These are phyloP conservation scores for Lepidocolaptes lacrymiger DNA, from an alignment of 2,797 vertebrate genomes.

Conservation along the genomic window DNA sequence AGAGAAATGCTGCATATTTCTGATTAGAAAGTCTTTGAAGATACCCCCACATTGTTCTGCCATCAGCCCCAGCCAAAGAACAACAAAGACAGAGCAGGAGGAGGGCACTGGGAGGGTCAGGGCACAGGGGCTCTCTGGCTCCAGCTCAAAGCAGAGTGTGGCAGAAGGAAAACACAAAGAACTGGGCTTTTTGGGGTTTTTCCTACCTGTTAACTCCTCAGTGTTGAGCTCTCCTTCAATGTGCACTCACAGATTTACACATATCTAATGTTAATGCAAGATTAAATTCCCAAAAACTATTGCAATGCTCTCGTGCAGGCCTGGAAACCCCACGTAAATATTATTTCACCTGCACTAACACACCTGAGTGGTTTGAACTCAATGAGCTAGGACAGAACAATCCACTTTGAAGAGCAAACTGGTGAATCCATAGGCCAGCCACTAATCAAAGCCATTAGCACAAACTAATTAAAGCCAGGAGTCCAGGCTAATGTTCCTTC, in stretches of 20 bases:
- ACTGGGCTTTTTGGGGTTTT: neutral
- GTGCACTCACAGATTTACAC: neutral
- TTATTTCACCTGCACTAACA: neutral
- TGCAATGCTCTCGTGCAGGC: neutral
- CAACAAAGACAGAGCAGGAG: neutral
- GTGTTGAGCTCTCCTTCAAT: neutral
- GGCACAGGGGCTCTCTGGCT: too few relatives aligned
- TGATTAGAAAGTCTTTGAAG: neutral
- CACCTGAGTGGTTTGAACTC: neutral
- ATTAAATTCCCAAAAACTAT: neutral
- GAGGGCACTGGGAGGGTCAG: too few relatives aligned
- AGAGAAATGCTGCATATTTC: neutral
- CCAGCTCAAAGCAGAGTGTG: too few relatives aligned
- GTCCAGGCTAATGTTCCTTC: neutral
- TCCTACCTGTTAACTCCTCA: neutral
- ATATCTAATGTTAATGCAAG: neutral
- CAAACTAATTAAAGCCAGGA: neutral
- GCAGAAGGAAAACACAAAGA: too few relatives aligned
- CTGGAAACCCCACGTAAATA: neutral
- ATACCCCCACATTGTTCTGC: neutral
- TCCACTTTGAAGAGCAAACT: neutral
- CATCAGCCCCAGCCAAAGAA: neutral
- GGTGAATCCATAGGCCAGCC: neutral
- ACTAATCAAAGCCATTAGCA: neutral
- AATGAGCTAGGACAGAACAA: neutral